These are phyloP conservation scores for Ceratitis capitata DNA, from an alignment of 1,140 invertebrate species.

Conservation along the genomic window DNA sequence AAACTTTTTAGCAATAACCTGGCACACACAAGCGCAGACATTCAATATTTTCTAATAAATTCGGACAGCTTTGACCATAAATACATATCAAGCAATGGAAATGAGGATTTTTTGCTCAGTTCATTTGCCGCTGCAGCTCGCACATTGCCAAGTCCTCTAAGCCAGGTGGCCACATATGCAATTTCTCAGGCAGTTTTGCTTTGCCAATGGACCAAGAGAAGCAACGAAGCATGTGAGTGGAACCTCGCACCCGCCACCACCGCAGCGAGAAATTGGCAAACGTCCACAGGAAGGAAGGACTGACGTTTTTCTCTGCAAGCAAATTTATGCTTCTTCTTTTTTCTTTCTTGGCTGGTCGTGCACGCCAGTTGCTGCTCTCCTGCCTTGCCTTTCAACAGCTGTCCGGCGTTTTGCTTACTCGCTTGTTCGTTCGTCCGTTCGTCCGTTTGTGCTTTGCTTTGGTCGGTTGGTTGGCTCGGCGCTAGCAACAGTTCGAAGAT, in stretches of 20 bases:
- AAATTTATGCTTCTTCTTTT: too few relatives aligned
- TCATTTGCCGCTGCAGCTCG: background rate
- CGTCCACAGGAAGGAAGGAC: too few relatives aligned
- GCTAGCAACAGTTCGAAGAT: conserved; percentile 22
- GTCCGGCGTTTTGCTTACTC: background rate
- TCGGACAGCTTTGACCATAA: background rate
- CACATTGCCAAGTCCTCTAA: background rate
- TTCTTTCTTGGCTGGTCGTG: too few relatives aligned
- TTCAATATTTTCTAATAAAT: conserved; percentile 8
- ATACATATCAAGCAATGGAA: background rate
- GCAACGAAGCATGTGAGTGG: background rate
- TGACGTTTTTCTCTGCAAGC: too few relatives aligned
- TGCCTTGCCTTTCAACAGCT: conserved; percentile 24
- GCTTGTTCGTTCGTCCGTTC: too few relatives aligned
- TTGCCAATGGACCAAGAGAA: background rate
- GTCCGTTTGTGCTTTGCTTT: too few relatives aligned
- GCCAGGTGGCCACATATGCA: background rate
- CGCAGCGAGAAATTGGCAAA: background rate
- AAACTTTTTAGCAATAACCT: background rate
- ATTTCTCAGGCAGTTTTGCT: background rate
- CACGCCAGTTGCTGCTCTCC: background rate
- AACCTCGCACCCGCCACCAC: background rate
- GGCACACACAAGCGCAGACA: background rate
- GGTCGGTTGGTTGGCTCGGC: background rate
- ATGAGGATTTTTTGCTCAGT: background rate